phyloP scores from a whole-genome alignment of 2,888 invertebrate species.

The Eupithecia insigniata region DNA sequence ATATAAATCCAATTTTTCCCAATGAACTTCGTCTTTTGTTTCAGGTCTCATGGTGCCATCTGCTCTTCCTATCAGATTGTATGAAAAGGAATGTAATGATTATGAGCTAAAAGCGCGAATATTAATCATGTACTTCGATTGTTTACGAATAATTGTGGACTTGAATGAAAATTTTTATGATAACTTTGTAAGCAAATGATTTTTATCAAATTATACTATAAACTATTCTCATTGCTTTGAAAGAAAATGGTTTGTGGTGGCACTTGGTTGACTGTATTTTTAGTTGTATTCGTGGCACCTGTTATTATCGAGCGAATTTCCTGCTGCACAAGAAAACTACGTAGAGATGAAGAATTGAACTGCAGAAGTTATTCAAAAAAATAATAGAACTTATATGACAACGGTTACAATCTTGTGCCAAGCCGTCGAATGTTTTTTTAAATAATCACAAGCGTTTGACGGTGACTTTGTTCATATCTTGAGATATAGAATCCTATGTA shows the following conservation, averaged over 20 bases:
- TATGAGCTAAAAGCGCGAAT: neutral
- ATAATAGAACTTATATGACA: neutral
- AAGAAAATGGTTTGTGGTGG: constrained; percentile 46
- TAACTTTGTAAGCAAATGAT: constrained; percentile 42
- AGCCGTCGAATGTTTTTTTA: neutral
- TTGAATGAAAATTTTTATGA: constrained; percentile 28
- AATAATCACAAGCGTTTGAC: neutral
- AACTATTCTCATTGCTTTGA: constrained; percentile 9
- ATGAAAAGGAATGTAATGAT: neutral
- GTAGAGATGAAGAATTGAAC: neutral
- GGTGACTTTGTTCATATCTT: neutral
- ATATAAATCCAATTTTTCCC: constrained; percentile 50
- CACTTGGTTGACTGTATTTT: constrained; percentile 38
- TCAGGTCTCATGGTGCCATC: constrained; percentile 52
- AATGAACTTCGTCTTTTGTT: constrained; percentile 62
- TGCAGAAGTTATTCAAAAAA: neutral
- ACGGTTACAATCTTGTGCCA: neutral
- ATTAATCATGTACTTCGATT: neutral
- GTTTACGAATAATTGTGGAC: neutral
- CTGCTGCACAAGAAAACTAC: constrained; percentile 16
- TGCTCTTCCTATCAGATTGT: neutral
- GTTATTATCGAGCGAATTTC: constrained; percentile 46
- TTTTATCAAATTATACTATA: constrained; percentile 18
- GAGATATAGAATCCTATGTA: neutral
- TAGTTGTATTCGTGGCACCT: constrained; percentile 44